Evolutionary conservation across 2,888 invertebrate genomes (phyloP), one percentile per base, ranked within the genome.

Genomic region (Fragum whitleyi): DNA sequence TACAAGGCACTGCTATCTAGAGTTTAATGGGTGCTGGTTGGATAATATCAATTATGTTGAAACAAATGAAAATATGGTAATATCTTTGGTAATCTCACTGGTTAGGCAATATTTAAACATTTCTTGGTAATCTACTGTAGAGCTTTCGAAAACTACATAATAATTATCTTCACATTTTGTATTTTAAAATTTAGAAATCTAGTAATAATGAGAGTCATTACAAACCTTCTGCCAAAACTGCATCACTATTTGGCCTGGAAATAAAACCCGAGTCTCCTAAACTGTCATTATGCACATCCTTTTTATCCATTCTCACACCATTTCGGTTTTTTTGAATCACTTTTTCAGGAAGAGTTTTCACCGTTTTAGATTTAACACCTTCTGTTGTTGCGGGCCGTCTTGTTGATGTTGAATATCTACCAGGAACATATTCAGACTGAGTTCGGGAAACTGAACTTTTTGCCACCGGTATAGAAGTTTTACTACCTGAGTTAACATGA

Each of bases 171-270:
- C n/a, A n/a, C n/a, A n/a, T n/a, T n/a, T n/a, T n/a, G n/a, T n/a
- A n/a, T n/a, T n/a, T n/a, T n/a, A n/a, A n/a, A n/a, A n/a, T n/a
- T n/a, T n/a, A n/a, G n/a, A n/a, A n/a, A 47, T 47, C 47, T 19
- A 47, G 2, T 14, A 19, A 16, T 9, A 2, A 19, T 47, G 47
- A 47, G 14, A 5, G 14, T 14, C 47, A 36, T 16, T 59, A 23
- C 39, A 11, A 61, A 90, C 89, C 88, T 77, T 89, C 88, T 23
- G 81, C 88, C 67, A 90, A 74, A 29, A 89, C 86, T 26, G 89
- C 90, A 86, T 90, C 91, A 88, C 90, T 90, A 26, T 80, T 85
- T 11, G 91, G 90, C 14, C 90, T 81, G n/a, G 91, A 89, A 36
- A 85, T 83, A 76, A 89, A 89, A 42, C 89, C 90, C 26, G 90